Conservation (phyloP, 2,797 vertebrate species). For the Melopsittacus undulatus region DNA sequence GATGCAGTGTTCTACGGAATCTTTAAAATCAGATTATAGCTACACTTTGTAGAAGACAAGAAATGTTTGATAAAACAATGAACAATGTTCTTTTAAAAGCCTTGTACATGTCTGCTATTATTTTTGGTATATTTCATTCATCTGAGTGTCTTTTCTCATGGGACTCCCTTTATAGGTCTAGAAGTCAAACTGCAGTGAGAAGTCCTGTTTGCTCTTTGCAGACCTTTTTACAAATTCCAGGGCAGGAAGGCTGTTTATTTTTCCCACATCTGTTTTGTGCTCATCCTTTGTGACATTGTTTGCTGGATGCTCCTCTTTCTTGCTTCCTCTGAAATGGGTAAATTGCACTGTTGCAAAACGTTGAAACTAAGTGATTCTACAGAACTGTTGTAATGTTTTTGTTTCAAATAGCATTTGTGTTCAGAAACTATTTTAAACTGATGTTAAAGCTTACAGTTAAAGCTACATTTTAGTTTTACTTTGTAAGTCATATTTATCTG, state of each 20-base stretch:
- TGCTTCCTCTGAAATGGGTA: slow-evolving; percentile 69
- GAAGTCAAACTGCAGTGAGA: slow-evolving; percentile 73
- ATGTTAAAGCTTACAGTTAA: not conserved
- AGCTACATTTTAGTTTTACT: not conserved
- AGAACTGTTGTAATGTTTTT: slow-evolving; percentile 46
- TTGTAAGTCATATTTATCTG: not conserved
- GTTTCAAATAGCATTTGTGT: slow-evolving; percentile 24
- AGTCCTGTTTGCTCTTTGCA: slow-evolving; percentile 85
- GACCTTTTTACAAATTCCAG: slow-evolving; percentile 90
- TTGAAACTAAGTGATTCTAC: slow-evolving; percentile 53
- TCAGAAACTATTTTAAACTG: not conserved
- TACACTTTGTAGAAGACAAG: not conserved
- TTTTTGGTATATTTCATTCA: slow-evolving; percentile 43
- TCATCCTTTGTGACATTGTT: slow-evolving; percentile 82
- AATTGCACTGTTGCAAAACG: slow-evolving; percentile 77
- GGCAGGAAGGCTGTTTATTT: slow-evolving; percentile 95
- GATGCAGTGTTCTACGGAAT: not conserved
- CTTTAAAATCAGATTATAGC: not conserved
- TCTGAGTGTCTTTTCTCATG: slow-evolving; percentile 64
- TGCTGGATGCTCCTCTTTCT: slow-evolving; percentile 81
- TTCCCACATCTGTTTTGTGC: slow-evolving; percentile 96
- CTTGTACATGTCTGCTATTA: not conserved
- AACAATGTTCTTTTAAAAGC: not conserved
- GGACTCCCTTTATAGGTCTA: slow-evolving; percentile 67
- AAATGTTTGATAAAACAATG: not conserved